Evolutionary conservation across 2,888 invertebrate genomes (phyloP), one percentile per base, ranked within the genome.

Genomic region (Chaetogeoica ovagalla): DNA sequence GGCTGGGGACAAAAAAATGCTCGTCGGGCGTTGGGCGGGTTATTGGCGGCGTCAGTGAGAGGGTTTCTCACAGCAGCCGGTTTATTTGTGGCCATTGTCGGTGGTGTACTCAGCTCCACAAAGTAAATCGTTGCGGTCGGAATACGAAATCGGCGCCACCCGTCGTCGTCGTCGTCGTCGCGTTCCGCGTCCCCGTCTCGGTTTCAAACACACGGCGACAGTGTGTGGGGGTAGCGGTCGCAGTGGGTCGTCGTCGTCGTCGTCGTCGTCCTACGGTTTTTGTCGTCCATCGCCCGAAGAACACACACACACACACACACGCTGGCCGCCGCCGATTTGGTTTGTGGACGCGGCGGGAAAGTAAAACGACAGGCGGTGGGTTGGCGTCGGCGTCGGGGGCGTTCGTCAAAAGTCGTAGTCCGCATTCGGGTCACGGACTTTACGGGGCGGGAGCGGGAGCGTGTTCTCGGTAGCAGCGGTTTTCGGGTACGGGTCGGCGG

Each of bases 121-220:
- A 77, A 77, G 77, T 71, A 79, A 79, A 79, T 65, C 79, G 71
- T n/a, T 65, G 70, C 17, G 79, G 63, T 70, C 57, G 71, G 79
- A 79, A 79, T 79, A 79, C 79, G 55, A 71, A 79, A 79, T 71
- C n/a, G 63, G 30, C 30, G 37, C 52, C 52, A 17, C 63, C 59
- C 57, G n/a, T 65, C 66, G 75, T 57, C 19, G 39, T 48, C 60
- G 48, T 74, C 65, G 21, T 74, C 39, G 52, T 57, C 65, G 9
- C 2, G 19, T 21, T 21, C 0, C 55, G 30, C 30, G 30, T n/a
- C 37, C n/a, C 0, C 55, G n/a, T 48, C 71, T 30, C 1, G 1
- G 1, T 57, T 1, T 6, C 11, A 43, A 21, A 60, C 21, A 11
- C 43, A 71, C n/a, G n/a, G n/a, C n/a, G n/a, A n/a, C n/a, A n/a